Evolutionary conservation across 2,888 invertebrate species (phyloP).

Genomic region (Idaea biselata): DNA sequence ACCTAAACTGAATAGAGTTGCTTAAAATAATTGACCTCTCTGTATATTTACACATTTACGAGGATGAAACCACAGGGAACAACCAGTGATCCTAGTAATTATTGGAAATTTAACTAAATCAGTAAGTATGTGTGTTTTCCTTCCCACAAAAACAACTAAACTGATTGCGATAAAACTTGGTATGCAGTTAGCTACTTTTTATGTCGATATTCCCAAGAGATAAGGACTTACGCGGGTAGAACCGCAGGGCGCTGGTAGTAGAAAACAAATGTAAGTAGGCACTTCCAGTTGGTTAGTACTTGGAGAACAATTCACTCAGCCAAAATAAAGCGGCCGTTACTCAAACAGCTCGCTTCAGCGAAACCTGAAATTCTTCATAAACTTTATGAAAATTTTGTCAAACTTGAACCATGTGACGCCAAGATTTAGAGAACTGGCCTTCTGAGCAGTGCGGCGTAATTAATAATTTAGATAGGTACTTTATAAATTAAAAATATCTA

Average conservation of each 20-base stretch:
- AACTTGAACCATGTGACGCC: constrained; percentile 1
- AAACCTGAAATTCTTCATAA: neutral
- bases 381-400: neutral
- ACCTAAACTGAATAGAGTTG: too few species aligned
- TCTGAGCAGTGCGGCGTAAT: neutral
- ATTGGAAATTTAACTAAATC: too few species aligned
- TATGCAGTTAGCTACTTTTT: too few species aligned
- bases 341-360: neutral
- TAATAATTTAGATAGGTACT: neutral
- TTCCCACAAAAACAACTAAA: too few species aligned
- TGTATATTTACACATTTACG: too few species aligned
- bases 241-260: neutral
- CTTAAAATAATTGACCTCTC: too few species aligned
- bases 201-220: neutral
- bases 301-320: neutral
- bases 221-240: neutral
- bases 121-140: too few species aligned
- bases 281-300: neutral
- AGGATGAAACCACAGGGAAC: too few species aligned
- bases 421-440: neutral
- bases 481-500: too few species aligned
- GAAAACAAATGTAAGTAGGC: neutral
- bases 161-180: too few species aligned
- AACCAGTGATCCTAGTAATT: too few species aligned
- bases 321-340: neutral